A percentile compares a stretch with the other conserved stretches of the same genome.
phyloP scores from a whole-genome alignment of 2,113 vertebrate species.

The Rutilus rutilus region DNA sequence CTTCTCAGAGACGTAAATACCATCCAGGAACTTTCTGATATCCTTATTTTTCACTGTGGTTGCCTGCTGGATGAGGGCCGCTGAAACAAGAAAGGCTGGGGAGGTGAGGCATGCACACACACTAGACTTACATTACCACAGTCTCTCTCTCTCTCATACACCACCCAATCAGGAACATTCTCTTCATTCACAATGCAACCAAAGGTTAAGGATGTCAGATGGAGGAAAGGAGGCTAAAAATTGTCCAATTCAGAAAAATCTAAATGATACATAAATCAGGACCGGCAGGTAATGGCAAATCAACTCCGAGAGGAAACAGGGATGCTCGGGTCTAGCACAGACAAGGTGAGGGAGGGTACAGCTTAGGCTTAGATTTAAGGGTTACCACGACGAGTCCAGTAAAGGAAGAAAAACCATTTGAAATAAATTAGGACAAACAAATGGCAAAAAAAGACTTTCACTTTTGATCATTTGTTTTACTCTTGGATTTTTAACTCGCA shows the following conservation, averaged over 20 bases:
- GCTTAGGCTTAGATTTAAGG: not conserved
- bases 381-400: not conserved
- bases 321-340: not conserved
- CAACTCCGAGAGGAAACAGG: not conserved
- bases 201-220: not conserved
- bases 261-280: not conserved
- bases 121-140: not conserved
- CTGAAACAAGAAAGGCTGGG: constrained; percentile 75
- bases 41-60: constrained; percentile 99
- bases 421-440: not conserved
- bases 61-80: constrained; percentile 98
- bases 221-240: not conserved
- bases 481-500: no score
- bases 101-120: constrained; percentile 55
- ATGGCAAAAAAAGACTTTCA: not conserved
- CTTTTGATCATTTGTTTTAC: not conserved
- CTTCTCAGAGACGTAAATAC: constrained; percentile 98
- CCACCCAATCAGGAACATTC: not conserved
- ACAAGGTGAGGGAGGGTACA: not conserved
- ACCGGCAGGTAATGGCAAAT: not conserved
- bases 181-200: not conserved
- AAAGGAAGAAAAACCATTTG: not conserved
- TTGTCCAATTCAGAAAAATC: not conserved
- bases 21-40: constrained; percentile 99
- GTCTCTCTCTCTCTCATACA: not conserved